These are phyloP conservation scores for Leptodactylus fuscus DNA, from an alignment of 2,113 vertebrate species.

Conservation along the genomic window DNA sequence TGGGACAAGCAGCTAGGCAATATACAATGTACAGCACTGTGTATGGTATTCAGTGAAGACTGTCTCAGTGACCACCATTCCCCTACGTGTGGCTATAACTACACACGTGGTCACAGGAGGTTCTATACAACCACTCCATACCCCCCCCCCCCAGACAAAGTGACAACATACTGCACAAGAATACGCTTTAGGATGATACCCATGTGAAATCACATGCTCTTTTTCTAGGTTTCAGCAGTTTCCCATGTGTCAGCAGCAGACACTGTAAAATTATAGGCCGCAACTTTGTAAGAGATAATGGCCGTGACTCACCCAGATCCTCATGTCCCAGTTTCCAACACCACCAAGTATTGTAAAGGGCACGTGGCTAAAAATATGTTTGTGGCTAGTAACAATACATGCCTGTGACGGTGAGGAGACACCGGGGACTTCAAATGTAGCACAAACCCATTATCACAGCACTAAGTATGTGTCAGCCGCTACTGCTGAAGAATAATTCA, in stretches of 20 bases:
- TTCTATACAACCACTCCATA: neutral
- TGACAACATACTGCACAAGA: neutral
- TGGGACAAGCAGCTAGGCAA: no score
- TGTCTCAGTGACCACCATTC: neutral
- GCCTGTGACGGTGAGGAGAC: no score
- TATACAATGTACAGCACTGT: no score
- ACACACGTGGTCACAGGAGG: neutral
- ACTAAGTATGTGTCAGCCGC: no score
- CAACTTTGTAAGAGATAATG: neutral
- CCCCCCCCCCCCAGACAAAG: neutral
- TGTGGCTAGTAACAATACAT: neutral
- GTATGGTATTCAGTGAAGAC: no score
- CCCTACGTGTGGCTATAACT: neutral
- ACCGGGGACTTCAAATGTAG: no score
- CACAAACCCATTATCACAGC: no score
- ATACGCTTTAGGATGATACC: neutral
- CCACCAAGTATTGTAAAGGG: neutral
- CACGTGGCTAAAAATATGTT: neutral
- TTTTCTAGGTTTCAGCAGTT: neutral
- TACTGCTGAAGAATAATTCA: no score
- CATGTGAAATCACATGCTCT: neutral
- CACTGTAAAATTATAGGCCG: neutral
- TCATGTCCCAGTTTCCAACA: neutral
- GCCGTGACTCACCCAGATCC: neutral
- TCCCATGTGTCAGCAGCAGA: neutral